These are phyloP conservation scores for Tyrannus savana DNA, from an alignment of 2,113 vertebrate species.

Conservation along the genomic window DNA sequence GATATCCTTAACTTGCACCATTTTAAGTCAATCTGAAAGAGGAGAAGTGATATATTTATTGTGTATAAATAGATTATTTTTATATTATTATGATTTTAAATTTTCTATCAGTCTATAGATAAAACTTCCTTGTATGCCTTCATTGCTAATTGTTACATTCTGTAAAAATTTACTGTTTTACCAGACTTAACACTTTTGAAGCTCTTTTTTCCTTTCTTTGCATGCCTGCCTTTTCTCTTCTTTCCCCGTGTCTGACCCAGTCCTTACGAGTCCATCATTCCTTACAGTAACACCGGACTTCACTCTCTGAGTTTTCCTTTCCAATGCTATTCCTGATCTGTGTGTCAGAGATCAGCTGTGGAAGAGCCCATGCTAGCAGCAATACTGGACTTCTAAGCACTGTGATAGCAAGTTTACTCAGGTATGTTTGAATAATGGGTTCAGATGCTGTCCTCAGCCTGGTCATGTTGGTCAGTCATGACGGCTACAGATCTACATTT, in stretches of 20 bases:
- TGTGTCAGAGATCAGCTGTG: background rate
- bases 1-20: background rate
- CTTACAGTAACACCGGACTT: background rate
- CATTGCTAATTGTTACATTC: background rate
- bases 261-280: background rate
- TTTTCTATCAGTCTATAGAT: background rate
- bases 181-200: background rate
- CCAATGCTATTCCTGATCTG: background rate
- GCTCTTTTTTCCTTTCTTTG: background rate
- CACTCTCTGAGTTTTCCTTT: background rate
- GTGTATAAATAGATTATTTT: background rate
- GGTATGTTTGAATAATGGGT: background rate
- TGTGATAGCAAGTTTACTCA: background rate
- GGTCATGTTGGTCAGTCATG: background rate
- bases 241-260: background rate
- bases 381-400: background rate
- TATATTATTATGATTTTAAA: background rate
- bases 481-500: background rate
- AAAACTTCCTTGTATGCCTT: background rate
- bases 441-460: background rate
- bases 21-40: background rate
- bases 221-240: background rate
- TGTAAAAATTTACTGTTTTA: constrained; percentile 33
- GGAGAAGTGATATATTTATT: background rate
- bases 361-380: background rate